Base-by-base conservation (phyloP, 2,113 vertebrate genomes). In the Anguilla rostrata region DNA sequence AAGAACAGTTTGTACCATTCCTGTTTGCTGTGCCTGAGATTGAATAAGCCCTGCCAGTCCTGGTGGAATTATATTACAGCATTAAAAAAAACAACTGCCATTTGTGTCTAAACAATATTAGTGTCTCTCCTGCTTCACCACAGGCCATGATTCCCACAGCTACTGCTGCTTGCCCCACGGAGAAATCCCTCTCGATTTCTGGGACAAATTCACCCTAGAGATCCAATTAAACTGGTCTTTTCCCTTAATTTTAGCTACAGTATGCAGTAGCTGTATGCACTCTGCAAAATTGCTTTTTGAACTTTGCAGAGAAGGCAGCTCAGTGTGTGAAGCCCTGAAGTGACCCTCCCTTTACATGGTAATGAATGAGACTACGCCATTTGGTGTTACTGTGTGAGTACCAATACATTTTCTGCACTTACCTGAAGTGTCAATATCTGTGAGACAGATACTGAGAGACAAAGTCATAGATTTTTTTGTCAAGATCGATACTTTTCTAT, bases 91-190 rank as follows among this genome's bases (percentile, higher is more conserved):
- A 43, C 39, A 81, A 81, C 39, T 43, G 39, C 39, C 39, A 20
- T 81, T 81, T 81, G 79, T 81, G 79, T 81, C 79, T 81, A 81
- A 81, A 81, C 40, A 43, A 81, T 29, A 75, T 75, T 75, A 75
- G 71, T 12, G 29, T 75, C 71, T 29, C n/a, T 34, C 8, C 2
- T 75, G 71, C 26, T 75, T 75, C 29, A 34, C 71, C 71, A 75
- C 71, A 75, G 71, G n/a, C 71, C 26, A 14, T 9, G 26, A 34
- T 34, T 75, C 71, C 71, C 71, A 34, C 1, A n/a, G 71, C 71
- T 34, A 34, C 71, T 75, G n/a, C 71, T 9, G 9, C 12, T 75
- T 14, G 71, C 20, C 26, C 71, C n/a, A 12, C 71, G 16, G n/a
- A 75, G n/a, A 75, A 75, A 75, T 75, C 71, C 71, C 9, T 34